Percentiles rank a stretch among this genome's conserved stretches.
These are phyloP conservation scores for Trissolcus japonicus DNA, from an alignment of 2,888 invertebrate genomes.

Conservation along the genomic window DNA sequence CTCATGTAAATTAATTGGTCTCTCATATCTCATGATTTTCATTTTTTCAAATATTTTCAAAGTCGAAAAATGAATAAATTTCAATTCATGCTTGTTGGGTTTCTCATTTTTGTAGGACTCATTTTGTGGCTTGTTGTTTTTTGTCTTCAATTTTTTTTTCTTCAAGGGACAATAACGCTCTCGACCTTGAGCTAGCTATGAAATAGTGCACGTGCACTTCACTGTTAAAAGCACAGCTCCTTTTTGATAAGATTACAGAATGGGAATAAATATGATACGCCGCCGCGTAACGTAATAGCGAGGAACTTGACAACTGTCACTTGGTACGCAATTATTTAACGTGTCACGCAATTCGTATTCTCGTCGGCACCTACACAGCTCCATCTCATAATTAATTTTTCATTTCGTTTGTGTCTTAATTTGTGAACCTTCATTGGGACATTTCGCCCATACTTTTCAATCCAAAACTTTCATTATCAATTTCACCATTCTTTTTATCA, in stretches of 20 bases:
- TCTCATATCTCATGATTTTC: too few species aligned
- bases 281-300: conserved; percentile 25
- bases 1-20: too few species aligned
- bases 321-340: too few species aligned
- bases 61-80: too few species aligned
- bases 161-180: conserved; percentile 9
- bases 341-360: background rate
- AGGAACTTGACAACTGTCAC: background rate
- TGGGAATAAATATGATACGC: conserved; percentile 22
- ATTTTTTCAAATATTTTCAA: too few species aligned
- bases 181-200: conserved; percentile 24
- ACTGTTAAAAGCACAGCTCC: conserved; percentile 12
- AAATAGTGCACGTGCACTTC: conserved; percentile 36
- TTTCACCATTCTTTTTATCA: too few species aligned
- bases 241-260: conserved; percentile 36
- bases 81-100: too few species aligned
- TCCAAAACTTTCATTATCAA: too few species aligned
- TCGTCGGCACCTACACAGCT: conserved; percentile 1
- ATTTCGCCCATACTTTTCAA: too few species aligned
- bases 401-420: too few species aligned
- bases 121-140: background rate
- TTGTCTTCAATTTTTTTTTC: background rate
- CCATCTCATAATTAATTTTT: conserved; percentile 1
- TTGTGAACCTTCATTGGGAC: too few species aligned
- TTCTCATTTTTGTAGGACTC: too few species aligned